phyloP scores from a whole-genome alignment of 2,888 invertebrate species.

The Ophion ellenae region DNA sequence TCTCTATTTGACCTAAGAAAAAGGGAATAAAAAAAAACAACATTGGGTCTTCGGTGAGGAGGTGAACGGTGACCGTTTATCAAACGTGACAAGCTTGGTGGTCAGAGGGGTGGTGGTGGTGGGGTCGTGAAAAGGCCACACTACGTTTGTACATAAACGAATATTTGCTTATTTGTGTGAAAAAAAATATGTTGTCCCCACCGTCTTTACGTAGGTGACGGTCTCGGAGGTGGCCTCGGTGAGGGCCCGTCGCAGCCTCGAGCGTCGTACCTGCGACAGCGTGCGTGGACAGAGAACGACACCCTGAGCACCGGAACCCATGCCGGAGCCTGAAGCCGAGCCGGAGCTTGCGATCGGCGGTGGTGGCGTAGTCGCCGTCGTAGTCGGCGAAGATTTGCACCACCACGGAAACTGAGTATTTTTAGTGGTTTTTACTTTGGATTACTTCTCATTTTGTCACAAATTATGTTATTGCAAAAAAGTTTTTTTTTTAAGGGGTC shows the following conservation, averaged over 20 bases:
- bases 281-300: conserved; percentile 95
- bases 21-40: not conserved
- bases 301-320: conserved; percentile 86
- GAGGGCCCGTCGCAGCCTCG: conserved; percentile 94
- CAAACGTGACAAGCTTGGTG: not conserved
- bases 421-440: conserved; percentile 71
- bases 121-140: conserved; percentile 7
- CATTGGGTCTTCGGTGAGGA: conserved; percentile 7
- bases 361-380: conserved; percentile 78
- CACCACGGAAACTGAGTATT: conserved; percentile 82
- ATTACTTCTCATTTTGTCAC: conserved; percentile 52
- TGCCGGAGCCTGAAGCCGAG: conserved; percentile 73
- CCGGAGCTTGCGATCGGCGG: conserved; percentile 70
- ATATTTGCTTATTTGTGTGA: conserved; percentile 17
- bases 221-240: conserved; percentile 95
- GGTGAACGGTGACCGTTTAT: conserved; percentile 35
- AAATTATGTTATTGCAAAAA: conserved; percentile 21
- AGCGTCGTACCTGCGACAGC: conserved; percentile 94
- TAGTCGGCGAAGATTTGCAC: conserved; percentile 82
- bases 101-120: not conserved
- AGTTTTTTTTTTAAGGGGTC: not conserved
- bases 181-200: conserved; percentile 84
- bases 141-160: conserved; percentile 22
- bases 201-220: conserved; percentile 95
- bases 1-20: conserved; percentile 24